Evolutionary conservation across 37 sponge, comb jelly and placozoan species (phyloP).

Genomic region (Halisarca cf. caerulea): DNA sequence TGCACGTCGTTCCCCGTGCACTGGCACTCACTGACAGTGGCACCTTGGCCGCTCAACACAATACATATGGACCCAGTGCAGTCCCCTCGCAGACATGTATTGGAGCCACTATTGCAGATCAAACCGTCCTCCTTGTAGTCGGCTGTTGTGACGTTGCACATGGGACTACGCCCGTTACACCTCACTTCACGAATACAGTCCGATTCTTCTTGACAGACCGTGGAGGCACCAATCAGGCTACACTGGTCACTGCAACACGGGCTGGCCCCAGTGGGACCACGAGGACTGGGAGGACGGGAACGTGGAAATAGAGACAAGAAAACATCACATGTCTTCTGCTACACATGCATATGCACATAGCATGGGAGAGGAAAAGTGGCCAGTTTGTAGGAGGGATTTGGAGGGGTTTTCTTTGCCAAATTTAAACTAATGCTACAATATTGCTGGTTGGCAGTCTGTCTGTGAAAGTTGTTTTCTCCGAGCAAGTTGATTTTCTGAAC

Average conservation of each 20-base stretch:
- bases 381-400: too few relatives aligned
- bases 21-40: constrained; percentile 70
- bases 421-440: too few relatives aligned
- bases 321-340: too few relatives aligned
- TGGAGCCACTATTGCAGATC: constrained; percentile 43
- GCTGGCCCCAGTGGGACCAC: background rate
- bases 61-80: constrained; percentile 64
- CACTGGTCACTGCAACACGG: constrained; percentile 25
- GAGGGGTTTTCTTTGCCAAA: too few relatives aligned
- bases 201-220: background rate
- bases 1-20: constrained; percentile 38
- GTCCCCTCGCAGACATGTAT: constrained; percentile 62
- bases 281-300: too few relatives aligned
- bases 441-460: too few relatives aligned
- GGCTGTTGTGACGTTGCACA: background rate
- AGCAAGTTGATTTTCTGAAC: too few relatives aligned
- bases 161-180: background rate
- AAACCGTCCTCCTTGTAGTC: constrained; percentile 26
- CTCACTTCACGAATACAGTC: background rate
- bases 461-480: too few relatives aligned
- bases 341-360: too few relatives aligned
- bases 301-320: background rate
- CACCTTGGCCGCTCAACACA: background rate
- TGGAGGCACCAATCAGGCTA: background rate
- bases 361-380: too few relatives aligned